phyloP scores from a whole-genome alignment of 2,888 invertebrate species.

The Hydriomena furcata region DNA sequence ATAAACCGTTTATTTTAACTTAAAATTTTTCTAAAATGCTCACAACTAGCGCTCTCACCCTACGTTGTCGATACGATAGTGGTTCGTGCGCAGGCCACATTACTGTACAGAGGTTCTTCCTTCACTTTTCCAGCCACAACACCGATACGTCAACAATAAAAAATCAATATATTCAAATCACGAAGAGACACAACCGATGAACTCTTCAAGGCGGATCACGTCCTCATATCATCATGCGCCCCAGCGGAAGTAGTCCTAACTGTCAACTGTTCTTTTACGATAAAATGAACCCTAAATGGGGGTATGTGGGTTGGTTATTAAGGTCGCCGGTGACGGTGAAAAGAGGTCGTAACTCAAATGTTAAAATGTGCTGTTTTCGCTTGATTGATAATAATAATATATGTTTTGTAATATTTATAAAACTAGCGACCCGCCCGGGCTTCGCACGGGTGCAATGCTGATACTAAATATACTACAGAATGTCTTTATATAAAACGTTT shows the following conservation, averaged over 20 bases:
- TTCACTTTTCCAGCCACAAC: background rate
- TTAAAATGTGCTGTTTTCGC: conserved; percentile 9
- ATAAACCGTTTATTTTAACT: no score
- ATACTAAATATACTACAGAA: no score
- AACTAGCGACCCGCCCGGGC: no score
- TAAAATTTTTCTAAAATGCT: no score
- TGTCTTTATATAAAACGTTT: no score
- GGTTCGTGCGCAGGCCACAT: no score
- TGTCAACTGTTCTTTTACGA: conserved; percentile 56
- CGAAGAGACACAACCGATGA: conserved; percentile 44
- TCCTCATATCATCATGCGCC: conserved; percentile 48
- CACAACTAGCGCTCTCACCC: no score
- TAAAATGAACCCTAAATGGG: conserved; percentile 54
- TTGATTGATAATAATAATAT: background rate
- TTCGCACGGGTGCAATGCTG: no score
- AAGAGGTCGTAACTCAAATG: conserved; percentile 5
- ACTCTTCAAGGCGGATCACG: conserved; percentile 54
- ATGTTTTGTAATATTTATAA: no score
- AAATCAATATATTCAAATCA: conserved; percentile 40
- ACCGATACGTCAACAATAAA: background rate
- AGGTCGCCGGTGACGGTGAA: conserved; percentile 37
- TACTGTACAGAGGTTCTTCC: no score
- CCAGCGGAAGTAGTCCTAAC: conserved; percentile 62
- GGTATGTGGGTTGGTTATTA: conserved; percentile 57
- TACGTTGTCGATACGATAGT: no score